A percentile compares a stretch with the other conserved stretches of the same genome.
phyloP scores from a whole-genome alignment of 2,113 vertebrate genomes.

The Syngnathus floridae region DNA sequence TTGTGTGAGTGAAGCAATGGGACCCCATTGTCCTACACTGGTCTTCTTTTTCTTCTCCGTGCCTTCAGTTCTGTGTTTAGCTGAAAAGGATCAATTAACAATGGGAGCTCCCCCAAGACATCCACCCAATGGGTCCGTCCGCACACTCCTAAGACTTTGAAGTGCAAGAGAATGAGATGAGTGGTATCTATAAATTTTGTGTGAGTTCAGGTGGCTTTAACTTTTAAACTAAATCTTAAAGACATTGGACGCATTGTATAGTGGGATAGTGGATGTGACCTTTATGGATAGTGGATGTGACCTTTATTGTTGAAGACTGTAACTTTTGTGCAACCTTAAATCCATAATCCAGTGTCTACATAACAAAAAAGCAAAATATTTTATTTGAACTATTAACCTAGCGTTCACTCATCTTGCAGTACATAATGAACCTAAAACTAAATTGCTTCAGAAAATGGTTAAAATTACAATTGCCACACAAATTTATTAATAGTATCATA shows the following conservation, averaged over 20 bases:
- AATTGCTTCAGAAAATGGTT: neutral
- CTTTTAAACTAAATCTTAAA: neutral
- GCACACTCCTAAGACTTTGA: slow-evolving; percentile 73
- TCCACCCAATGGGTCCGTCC: slow-evolving; percentile 68
- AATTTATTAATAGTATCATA: neutral
- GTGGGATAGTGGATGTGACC: no score
- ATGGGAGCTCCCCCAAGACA: slow-evolving; percentile 70
- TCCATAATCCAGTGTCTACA: no score
- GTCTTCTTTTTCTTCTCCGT: slow-evolving; percentile 66
- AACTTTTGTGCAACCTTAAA: no score
- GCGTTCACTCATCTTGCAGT: neutral
- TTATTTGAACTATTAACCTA: neutral
- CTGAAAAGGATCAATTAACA: slow-evolving; percentile 86
- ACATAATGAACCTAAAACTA: neutral
- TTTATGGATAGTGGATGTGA: neutral
- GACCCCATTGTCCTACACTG: slow-evolving; percentile 73
- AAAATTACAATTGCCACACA: neutral
- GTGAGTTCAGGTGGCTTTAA: slow-evolving; percentile 44
- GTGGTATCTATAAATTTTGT: slow-evolving; percentile 69
- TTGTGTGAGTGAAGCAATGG: slow-evolving; percentile 63
- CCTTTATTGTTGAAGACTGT: no score
- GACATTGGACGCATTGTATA: neutral
- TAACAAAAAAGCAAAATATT: no score
- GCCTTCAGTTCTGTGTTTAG: slow-evolving; percentile 70
- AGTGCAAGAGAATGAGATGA: slow-evolving; percentile 64